These are phyloP conservation scores for Porites cylindrica DNA, from an alignment of 92 coral and sea anemone species.

Conservation along the genomic window DNA sequence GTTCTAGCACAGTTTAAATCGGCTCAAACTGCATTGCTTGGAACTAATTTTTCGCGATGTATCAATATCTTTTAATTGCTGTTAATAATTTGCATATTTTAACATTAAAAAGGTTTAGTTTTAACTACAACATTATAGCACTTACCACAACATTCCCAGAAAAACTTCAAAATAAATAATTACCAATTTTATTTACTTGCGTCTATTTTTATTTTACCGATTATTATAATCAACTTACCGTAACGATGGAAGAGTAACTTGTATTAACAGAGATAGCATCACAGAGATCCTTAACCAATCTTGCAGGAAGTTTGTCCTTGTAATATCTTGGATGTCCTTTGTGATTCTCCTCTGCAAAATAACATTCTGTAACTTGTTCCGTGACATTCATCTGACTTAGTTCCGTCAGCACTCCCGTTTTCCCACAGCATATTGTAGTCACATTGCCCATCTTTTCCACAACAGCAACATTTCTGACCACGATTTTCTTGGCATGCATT, in stretches of 20 bases:
- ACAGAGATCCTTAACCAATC: slow-evolving; percentile 56
- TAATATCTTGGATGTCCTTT: slow-evolving; percentile 81
- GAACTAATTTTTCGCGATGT: too few species aligned
- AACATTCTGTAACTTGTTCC: slow-evolving; percentile 84
- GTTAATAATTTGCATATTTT: too few species aligned
- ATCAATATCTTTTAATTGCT: too few species aligned
- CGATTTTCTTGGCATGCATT: slow-evolving; percentile 68
- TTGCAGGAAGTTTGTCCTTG: slow-evolving; percentile 55
- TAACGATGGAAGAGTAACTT: slow-evolving; percentile 77
- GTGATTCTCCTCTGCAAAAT: slow-evolving; percentile 56
- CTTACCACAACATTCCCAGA: too few species aligned
- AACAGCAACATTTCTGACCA: slow-evolving; percentile 81
- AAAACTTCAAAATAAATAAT: background rate
- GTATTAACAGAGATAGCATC: slow-evolving; percentile 79
- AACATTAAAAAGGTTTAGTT: too few species aligned
- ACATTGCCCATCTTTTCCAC: slow-evolving; percentile 86
- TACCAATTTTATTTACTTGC: background rate
- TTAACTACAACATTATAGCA: too few species aligned
- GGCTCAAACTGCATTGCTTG: too few species aligned
- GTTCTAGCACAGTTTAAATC: too few species aligned
- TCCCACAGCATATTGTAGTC: slow-evolving; percentile 80
- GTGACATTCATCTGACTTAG: slow-evolving; percentile 71
- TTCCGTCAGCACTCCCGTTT: slow-evolving; percentile 87
- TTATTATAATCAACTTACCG: slow-evolving; percentile 59
- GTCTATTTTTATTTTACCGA: too few species aligned